These are phyloP conservation scores for Melipona bicolor DNA, from an alignment of 2,888 invertebrate genomes.

Conservation along the genomic window DNA sequence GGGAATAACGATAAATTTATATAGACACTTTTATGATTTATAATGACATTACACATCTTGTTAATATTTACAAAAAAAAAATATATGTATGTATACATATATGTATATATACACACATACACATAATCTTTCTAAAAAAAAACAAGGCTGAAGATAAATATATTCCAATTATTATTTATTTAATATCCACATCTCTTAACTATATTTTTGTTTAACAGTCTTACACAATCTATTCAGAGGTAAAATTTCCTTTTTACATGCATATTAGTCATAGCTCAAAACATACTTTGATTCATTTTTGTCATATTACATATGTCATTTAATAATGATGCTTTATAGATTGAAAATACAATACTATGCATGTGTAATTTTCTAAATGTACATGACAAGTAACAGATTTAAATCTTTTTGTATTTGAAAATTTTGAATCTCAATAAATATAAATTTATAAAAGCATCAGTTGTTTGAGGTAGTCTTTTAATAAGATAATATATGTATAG, in stretches of 20 bases:
- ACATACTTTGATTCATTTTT: conserved; percentile 45
- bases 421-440: not conserved
- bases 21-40: not conserved
- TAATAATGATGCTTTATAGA: conserved; percentile 54
- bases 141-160: conserved; percentile 34
- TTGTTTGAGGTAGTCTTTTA: not conserved
- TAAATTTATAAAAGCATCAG: not conserved
- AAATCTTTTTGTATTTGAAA: not conserved
- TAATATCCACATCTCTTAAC: conserved; percentile 60
- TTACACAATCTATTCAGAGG: conserved; percentile 81
- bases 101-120: not conserved
- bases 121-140: not conserved
- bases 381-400: not conserved
- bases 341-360: conserved; percentile 24
- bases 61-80: not conserved
- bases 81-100: not conserved
- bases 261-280: conserved; percentile 66
- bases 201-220: conserved; percentile 77
- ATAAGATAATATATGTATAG: conserved; percentile 14
- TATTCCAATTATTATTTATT: conserved; percentile 43
- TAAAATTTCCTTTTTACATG: conserved; percentile 73
- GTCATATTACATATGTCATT: conserved; percentile 34
- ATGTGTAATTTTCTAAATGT: conserved; percentile 2
- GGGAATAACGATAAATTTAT: not conserved
- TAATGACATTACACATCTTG: conserved; percentile 6